These are phyloP conservation scores for Corynorhinus townsendii DNA, from an alignment of 2,113 vertebrate genomes.

Conservation along the genomic window DNA sequence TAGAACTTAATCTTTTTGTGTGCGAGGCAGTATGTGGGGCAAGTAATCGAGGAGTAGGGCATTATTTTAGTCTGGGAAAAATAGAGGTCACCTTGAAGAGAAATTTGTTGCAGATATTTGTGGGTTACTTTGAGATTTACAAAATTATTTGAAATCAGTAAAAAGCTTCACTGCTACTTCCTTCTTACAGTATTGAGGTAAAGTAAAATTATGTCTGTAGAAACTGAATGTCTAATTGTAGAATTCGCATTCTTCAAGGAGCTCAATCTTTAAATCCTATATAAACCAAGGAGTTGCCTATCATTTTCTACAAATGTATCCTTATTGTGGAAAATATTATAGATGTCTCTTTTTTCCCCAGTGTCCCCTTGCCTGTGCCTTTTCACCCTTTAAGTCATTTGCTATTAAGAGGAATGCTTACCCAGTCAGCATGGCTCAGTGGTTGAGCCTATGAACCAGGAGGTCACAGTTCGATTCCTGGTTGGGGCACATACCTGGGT, in stretches of 20 bases:
- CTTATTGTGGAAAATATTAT: too few relatives aligned
- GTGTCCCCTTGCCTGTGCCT: neutral
- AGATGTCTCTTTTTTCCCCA: too few relatives aligned
- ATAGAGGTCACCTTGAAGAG: conserved; percentile 31
- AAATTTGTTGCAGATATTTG: conserved; percentile 22
- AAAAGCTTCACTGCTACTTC: neutral
- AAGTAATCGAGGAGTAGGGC: neutral
- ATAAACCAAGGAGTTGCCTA: neutral
- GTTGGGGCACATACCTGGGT: neutral
- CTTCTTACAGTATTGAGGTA: neutral
- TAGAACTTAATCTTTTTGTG: neutral
- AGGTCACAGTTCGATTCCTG: neutral
- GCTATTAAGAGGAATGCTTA: neutral
- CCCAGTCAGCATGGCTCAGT: too few relatives aligned
- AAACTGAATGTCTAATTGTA: conserved; percentile 42
- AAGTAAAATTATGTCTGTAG: conserved; percentile 1
- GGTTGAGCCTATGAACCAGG: too few relatives aligned
- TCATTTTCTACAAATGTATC: too few relatives aligned
- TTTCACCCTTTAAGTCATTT: conserved; percentile 11
- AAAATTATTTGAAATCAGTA: neutral
- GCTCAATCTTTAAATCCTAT: neutral
- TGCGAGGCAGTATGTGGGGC: neutral
- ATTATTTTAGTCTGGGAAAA: conserved; percentile 26
- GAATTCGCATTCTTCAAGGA: neutral
- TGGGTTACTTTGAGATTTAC: conserved; percentile 6